Evolutionary conservation across 2,888 invertebrate genomes (phyloP).

Genomic region (Trichopria drosophilae): DNA sequence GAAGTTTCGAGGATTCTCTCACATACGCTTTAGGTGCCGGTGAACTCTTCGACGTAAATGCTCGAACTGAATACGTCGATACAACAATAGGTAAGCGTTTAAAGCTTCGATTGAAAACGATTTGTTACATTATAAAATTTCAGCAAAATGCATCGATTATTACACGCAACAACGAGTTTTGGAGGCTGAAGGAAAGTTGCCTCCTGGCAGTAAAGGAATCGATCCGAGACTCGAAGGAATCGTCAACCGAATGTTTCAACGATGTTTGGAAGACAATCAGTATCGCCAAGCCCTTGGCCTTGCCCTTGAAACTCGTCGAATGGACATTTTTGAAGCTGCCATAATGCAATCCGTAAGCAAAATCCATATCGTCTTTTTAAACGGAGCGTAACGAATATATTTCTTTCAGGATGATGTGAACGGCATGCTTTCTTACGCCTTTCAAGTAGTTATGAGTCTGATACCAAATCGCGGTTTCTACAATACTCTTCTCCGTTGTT

Average conservation of each 20-base stretch:
- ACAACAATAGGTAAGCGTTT: constrained; percentile 75
- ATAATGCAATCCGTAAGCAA: constrained; percentile 77
- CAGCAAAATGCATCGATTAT: constrained; percentile 94
- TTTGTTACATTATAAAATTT: too few species aligned
- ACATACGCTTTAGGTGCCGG: constrained; percentile 97
- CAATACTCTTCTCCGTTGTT: constrained; percentile 82
- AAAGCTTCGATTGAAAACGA: not conserved
- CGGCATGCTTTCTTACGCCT: constrained; percentile 91
- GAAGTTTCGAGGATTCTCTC: constrained; percentile 94
- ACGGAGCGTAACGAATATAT: constrained; percentile 1
- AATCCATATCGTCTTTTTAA: not conserved
- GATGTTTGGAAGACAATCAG: constrained; percentile 92
- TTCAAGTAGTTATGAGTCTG: constrained; percentile 94
- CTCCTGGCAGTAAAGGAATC: constrained; percentile 66
- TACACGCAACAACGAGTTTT: constrained; percentile 87
- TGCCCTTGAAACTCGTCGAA: constrained; percentile 92
- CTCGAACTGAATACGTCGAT: constrained; percentile 92
- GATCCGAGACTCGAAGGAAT: constrained; percentile 87
- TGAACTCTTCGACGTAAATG: constrained; percentile 91
- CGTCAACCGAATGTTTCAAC: constrained; percentile 95
- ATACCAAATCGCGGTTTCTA: constrained; percentile 94
- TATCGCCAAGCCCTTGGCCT: constrained; percentile 95
- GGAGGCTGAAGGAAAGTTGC: constrained; percentile 69
- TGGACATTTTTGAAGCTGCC: constrained; percentile 94
- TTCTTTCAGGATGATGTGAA: constrained; percentile 74